Evolutionary conservation across 2,888 invertebrate genomes (phyloP), one percentile per base, ranked within the genome.

Genomic region (Magallana nippona): DNA sequence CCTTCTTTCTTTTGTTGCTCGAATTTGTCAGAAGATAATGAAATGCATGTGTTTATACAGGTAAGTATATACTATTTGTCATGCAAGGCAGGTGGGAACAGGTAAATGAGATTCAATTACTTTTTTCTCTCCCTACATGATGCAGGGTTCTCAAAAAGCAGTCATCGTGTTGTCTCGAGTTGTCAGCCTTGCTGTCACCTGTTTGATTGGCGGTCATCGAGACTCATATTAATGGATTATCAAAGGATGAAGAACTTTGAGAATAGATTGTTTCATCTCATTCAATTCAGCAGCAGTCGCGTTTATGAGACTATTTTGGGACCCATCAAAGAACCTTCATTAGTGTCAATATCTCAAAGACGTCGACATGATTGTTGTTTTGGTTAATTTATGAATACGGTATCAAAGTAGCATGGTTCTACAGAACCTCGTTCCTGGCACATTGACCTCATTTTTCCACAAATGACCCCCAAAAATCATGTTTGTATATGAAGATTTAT

Each of bases 341-440:
- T 27, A 71, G 27, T 15, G 71, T 71, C 71, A 71, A 27, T 22
- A 5, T 71, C 27, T 71, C 27, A 71, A 71, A 71, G 71, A 71
- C 10, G 32, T 27, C 27, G 32, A 22, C 71, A 71, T 71, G 71
- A 71, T 44, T 44, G 44, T 44, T 44, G 44, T 27, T 27, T 71
- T 13, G 22, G 22, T 13, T 27, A 32, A 71, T 71, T 71, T 71
- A 71, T 71, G 27, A 32, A 17, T 11, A 71, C 15, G 15, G 15
- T 15, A 27, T 71, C 27, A 27, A 13, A 27, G 32, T 15, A 22
- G 71, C 71, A 71, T 22, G 22, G 13, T 60, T 60, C 19, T 44
- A 44, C 60, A 17, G 60, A 19, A n/a, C 19, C 10, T 15, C 32
- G 71, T 71, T 71, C 71, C 71, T 71, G 71, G 71, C 27, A 71